Conservation (phyloP, 2,113 vertebrate genomes). For the Eidolon helvum region DNA sequence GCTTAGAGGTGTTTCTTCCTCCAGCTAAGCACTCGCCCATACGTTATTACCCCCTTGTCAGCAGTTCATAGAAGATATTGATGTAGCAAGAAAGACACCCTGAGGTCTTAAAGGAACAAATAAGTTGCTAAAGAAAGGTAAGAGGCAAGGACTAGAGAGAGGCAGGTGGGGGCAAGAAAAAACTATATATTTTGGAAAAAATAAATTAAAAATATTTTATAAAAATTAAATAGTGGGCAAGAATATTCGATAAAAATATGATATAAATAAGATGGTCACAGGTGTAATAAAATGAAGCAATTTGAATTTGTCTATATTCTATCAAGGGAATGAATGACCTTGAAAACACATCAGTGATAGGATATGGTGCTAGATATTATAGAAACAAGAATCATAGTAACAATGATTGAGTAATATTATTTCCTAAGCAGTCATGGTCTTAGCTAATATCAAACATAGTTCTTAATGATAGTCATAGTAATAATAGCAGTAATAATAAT, state of each 20-base stretch:
- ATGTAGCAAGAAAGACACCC: neutral
- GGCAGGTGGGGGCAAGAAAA: neutral
- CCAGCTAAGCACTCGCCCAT: neutral
- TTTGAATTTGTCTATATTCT: neutral
- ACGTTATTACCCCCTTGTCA: neutral
- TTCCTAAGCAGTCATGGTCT: neutral
- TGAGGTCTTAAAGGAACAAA: neutral
- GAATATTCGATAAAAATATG: neutral
- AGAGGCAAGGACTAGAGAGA: neutral
- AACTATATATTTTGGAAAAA: neutral
- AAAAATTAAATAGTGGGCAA: neutral
- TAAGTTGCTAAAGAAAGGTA: neutral
- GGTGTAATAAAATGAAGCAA: neutral
- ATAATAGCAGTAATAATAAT: neutral
- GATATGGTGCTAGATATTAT: neutral
- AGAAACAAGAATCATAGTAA: neutral
- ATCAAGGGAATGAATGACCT: neutral
- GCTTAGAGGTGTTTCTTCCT: neutral
- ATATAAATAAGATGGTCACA: neutral
- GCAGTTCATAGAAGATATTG: neutral
- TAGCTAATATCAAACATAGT: neutral
- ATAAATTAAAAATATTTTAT: neutral
- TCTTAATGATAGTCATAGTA: neutral
- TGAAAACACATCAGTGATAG: neutral
- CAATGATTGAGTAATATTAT: neutral